phyloP scores from a whole-genome alignment of 2,797 vertebrate genomes.

The Gorsachius magnificus region DNA sequence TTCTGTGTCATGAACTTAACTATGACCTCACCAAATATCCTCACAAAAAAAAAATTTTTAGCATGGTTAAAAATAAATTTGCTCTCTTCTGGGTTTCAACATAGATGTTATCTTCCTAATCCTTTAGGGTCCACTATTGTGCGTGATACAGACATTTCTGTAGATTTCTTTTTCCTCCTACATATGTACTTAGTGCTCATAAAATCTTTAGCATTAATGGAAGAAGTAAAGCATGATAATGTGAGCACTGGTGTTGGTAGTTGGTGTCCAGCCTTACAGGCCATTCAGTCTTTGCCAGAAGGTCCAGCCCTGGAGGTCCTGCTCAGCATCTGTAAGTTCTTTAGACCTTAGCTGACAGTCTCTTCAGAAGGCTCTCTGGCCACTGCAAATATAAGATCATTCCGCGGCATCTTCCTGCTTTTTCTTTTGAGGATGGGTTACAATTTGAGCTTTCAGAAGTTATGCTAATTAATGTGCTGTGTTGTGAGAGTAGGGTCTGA shows the following conservation, averaged over 20 bases:
- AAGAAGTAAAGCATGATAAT: not conserved
- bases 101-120: not conserved
- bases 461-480: not conserved
- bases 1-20: conserved; percentile 26
- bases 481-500: not conserved
- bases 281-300: not conserved
- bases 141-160: not conserved
- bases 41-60: not conserved
- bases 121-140: not conserved
- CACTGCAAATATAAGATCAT: not conserved
- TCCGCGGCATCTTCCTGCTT: not conserved
- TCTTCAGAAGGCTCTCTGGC: not conserved
- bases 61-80: conserved; percentile 21
- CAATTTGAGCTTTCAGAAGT: not conserved
- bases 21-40: conserved; percentile 20
- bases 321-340: not conserved
- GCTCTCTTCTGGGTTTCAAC: not conserved
- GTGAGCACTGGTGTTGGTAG: not conserved
- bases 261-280: not conserved
- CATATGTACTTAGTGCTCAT: not conserved
- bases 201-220: not conserved
- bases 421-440: not conserved
- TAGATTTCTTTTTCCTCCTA: not conserved
- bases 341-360: not conserved
- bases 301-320: not conserved